Percentiles rank a stretch among this genome's conserved stretches.
Conservation (phyloP, 2,888 invertebrate species). For the Belgica antarctica region DNA sequence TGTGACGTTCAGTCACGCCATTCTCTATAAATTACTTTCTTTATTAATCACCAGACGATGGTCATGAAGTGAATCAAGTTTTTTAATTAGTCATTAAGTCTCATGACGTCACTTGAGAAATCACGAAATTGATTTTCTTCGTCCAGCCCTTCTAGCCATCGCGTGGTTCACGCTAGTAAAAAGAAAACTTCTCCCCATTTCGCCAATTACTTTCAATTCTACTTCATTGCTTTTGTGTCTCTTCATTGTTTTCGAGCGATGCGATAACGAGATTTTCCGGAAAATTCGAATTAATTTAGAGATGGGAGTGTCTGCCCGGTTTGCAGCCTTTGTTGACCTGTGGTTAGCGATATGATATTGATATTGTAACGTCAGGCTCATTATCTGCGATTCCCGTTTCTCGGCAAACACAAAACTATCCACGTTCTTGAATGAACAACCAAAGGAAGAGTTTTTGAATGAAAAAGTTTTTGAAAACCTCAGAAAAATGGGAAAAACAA, state of each 20-base stretch:
- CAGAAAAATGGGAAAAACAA: too few species aligned
- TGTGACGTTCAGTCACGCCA: too few species aligned
- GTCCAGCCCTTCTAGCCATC: slow-evolving; percentile 13
- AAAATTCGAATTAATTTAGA: slow-evolving; percentile 11
- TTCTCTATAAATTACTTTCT: too few species aligned
- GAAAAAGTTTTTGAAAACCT: too few species aligned
- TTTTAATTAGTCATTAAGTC: slow-evolving; percentile 9
- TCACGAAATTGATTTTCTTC: slow-evolving; percentile 4
- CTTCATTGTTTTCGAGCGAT: slow-evolving; percentile 7
- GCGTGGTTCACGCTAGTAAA: slow-evolving; percentile 28
- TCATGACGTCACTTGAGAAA: slow-evolving; percentile 2
- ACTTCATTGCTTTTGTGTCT: neutral
- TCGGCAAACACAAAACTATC: neutral
- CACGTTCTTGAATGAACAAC: too few species aligned
- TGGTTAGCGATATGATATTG: slow-evolving; percentile 13
- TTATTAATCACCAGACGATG: too few species aligned
- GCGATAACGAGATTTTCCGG: slow-evolving; percentile 19
- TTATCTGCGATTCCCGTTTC: neutral
- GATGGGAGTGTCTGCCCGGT: slow-evolving; percentile 22
- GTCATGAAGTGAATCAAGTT: too few species aligned
- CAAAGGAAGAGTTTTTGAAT: neutral
- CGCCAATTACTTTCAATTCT: slow-evolving; percentile 7
- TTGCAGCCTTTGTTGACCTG: neutral
- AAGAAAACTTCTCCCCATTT: slow-evolving; percentile 2
- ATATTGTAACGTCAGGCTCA: neutral